Evolutionary conservation across 2,113 vertebrate genomes (phyloP).

Genomic region (Phainopepla nitens): DNA sequence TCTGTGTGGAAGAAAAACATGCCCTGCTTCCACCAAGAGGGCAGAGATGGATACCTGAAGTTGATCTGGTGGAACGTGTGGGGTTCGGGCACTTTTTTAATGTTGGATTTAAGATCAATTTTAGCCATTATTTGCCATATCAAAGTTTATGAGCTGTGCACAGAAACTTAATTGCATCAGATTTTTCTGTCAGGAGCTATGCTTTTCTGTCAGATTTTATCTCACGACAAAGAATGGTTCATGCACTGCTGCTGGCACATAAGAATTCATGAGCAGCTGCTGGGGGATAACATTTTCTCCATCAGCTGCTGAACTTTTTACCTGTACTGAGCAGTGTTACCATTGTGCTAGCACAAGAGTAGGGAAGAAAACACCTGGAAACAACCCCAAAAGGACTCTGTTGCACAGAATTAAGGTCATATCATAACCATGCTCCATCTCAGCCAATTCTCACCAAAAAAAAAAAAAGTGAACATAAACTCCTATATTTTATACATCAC

Average conservation of each 20-base stretch:
- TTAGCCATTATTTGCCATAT: conserved; percentile 52
- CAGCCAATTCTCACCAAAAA: neutral
- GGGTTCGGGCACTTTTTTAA: neutral
- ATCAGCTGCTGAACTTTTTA: conserved; percentile 54
- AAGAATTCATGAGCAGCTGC: conserved; percentile 57
- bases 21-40: neutral
- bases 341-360: neutral
- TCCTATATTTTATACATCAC: neutral
- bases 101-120: conserved; percentile 53
- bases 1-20: neutral
- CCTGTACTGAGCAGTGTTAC: neutral
- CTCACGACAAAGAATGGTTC: conserved; percentile 54
- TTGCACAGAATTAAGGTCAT: neutral
- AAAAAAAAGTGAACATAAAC: neutral
- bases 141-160: conserved; percentile 60
- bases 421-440: neutral
- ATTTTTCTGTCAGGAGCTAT: conserved; percentile 53
- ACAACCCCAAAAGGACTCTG: neutral
- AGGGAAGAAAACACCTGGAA: neutral
- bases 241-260: conserved; percentile 52
- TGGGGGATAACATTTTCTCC: conserved; percentile 47
- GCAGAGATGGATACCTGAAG: neutral
- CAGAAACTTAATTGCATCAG: conserved; percentile 62
- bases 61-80: neutral
- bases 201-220: conserved; percentile 62